Evolutionary conservation across 2,113 vertebrate species (phyloP).

Genomic region (Acinonyx jubatus): DNA sequence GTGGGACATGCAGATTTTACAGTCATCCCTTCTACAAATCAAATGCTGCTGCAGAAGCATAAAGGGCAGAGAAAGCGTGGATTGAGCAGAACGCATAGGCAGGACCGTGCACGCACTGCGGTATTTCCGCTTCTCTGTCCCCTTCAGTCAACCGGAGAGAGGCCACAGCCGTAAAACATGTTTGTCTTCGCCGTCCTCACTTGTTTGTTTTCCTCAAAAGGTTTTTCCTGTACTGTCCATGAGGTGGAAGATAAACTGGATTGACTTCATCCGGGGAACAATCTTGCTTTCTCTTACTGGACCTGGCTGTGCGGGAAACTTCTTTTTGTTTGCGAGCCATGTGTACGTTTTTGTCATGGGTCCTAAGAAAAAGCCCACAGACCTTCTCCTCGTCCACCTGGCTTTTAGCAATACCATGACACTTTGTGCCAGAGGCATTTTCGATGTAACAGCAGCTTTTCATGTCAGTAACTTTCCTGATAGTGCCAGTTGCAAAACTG

Average conservation of each 20-base stretch:
- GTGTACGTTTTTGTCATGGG: background rate
- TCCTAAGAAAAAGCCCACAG: background rate
- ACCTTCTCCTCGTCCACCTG: background rate
- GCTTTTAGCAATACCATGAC: background rate
- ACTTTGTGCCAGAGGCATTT: background rate
- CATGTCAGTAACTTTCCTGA: background rate
- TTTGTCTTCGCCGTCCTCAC: background rate
- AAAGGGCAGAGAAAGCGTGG: too few relatives aligned
- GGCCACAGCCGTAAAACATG: background rate
- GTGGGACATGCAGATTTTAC: too few relatives aligned
- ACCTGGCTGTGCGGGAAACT: background rate
- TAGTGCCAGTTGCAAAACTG: background rate
- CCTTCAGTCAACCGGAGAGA: background rate
- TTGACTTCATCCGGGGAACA: background rate
- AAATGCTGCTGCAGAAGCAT: too few relatives aligned
- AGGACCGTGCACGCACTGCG: too few relatives aligned
- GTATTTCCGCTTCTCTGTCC: background rate
- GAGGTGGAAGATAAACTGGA: background rate
- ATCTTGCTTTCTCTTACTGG: background rate
- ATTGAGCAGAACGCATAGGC: too few relatives aligned
- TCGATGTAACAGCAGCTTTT: background rate
- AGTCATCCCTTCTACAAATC: too few relatives aligned
- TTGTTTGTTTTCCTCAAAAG: background rate
- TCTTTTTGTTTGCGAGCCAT: background rate
- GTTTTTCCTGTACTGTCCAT: background rate